phyloP scores from a whole-genome alignment of 2,888 invertebrate species.

The Drosophila gaucha region DNA sequence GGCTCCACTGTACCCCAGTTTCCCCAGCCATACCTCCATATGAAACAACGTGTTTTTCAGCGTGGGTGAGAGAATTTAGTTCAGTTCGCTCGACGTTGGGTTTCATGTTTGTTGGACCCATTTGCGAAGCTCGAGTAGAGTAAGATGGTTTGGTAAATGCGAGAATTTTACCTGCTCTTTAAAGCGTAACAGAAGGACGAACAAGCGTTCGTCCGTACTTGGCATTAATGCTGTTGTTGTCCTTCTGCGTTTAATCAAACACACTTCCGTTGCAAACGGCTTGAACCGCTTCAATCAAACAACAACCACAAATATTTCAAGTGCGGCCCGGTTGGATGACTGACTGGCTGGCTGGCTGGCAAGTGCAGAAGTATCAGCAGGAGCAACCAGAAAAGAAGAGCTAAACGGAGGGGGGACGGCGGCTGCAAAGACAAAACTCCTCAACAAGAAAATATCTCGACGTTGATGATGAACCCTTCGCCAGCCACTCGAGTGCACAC shows the following conservation, averaged over 20 bases:
- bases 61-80: neutral
- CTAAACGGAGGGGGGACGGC: neutral
- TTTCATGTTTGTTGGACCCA: neutral
- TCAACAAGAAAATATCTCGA: conserved; percentile 75
- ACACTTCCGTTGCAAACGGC: conserved; percentile 79
- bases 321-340: conserved; percentile 68
- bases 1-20: neutral
- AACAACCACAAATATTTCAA: conserved; percentile 80
- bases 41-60: neutral
- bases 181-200: conserved; percentile 27
- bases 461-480: conserved; percentile 78
- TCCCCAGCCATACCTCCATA: neutral
- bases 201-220: conserved; percentile 26
- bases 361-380: conserved; percentile 50
- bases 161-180: conserved; percentile 63
- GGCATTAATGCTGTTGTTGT: conserved; percentile 51
- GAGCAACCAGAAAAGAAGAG: conserved; percentile 6
- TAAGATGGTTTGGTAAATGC: conserved; percentile 2
- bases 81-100: conserved; percentile 3
- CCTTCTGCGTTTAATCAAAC: conserved; percentile 78
- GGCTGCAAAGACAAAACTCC: conserved; percentile 74
- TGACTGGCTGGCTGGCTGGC: conserved; percentile 64
- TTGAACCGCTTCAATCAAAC: conserved; percentile 79
- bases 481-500: conserved; percentile 67
- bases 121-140: conserved; percentile 8